Base-by-base conservation (phyloP, 2,113 vertebrate genomes). In the Corynorhinus townsendii region DNA sequence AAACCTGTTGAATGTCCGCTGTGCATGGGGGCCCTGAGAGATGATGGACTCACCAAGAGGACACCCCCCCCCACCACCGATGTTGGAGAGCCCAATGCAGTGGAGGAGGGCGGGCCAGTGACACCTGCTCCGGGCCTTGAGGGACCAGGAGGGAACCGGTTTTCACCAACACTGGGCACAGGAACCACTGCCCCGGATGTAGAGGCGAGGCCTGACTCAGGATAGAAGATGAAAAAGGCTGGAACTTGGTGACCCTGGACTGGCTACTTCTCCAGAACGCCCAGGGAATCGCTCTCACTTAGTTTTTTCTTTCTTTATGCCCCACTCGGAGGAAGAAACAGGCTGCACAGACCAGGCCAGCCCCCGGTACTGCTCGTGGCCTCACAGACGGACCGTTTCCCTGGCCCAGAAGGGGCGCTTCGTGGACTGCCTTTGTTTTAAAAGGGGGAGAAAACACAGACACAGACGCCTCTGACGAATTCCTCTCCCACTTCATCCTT, bases 391-490 rank as follows among this genome's bases (percentile, higher is more conserved):
- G 24, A 45, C 33, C 3, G 11, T 17, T 69, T 54, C 11, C 62
- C 35, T 7, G 0, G 0, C 4, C 6, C 2, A 0, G 6, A 9
- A 52, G 26, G 3, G 7, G 10, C 7, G 0, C 11, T 40, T 35
- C 12, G 64, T 43, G 30, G 54, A 4, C 45, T 0, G 0, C 0
- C 7, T 3, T 47, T 35, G 62, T 12, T 28, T 87, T 30, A 20
- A 6, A 6, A 33, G 40, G 47, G 2, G 22, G 30, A 20, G 5
- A 52, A 49, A 3, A 56, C 4, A 16, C 22, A 38, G 52, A 30
- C 68, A 20, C 68, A 17, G 88, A 35, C 22, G n/a, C 38, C 3
- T 8, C 40, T 11, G 11, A n/a, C 0, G 0, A 15, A 43, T 1
- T 69, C 22, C 76, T 45, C 47, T 47, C 10, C 26, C 24, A 17